phyloP scores from a whole-genome alignment of 2,888 invertebrate species.

The Dicroscelio sp. region DNA sequence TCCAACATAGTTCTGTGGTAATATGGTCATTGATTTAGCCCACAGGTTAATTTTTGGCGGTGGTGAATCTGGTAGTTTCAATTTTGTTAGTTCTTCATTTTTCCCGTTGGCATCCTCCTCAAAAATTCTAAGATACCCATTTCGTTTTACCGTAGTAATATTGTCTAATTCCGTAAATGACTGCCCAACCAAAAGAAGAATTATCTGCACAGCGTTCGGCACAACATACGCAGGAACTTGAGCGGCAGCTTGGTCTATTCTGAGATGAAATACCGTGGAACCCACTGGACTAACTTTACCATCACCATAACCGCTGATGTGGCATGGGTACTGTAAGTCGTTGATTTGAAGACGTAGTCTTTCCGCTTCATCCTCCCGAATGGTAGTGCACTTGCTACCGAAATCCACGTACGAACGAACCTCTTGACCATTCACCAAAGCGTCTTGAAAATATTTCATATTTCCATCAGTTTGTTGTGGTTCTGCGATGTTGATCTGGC shows the following conservation, averaged over 20 bases:
- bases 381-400: slow-evolving; percentile 43
- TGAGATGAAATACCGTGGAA: slow-evolving; percentile 8
- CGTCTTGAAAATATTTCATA: slow-evolving; percentile 41
- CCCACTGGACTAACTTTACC: slow-evolving; percentile 18
- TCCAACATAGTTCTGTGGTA: slow-evolving; percentile 35
- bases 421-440: slow-evolving; percentile 36
- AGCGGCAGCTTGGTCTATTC: slow-evolving; percentile 28
- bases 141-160: neutral
- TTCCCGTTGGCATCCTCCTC: neutral
- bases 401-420: slow-evolving; percentile 17
- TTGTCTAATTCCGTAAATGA: slow-evolving; percentile 28
- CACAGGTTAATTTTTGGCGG: slow-evolving; percentile 9
- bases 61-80: slow-evolving; percentile 15
- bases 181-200: slow-evolving; percentile 44
- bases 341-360: neutral
- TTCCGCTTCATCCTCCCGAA: slow-evolving; percentile 18
- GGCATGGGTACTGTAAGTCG: neutral
- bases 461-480: neutral
- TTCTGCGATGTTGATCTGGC: slow-evolving; percentile 3
- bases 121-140: slow-evolving; percentile 23
- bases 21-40: slow-evolving; percentile 31
- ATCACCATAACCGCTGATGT: slow-evolving; percentile 26
- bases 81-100: neutral
- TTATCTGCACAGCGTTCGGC: neutral
- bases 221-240: slow-evolving; percentile 38